Evolutionary conservation across 2,113 vertebrate species (phyloP).

Genomic region (Hydropotes inermis): DNA sequence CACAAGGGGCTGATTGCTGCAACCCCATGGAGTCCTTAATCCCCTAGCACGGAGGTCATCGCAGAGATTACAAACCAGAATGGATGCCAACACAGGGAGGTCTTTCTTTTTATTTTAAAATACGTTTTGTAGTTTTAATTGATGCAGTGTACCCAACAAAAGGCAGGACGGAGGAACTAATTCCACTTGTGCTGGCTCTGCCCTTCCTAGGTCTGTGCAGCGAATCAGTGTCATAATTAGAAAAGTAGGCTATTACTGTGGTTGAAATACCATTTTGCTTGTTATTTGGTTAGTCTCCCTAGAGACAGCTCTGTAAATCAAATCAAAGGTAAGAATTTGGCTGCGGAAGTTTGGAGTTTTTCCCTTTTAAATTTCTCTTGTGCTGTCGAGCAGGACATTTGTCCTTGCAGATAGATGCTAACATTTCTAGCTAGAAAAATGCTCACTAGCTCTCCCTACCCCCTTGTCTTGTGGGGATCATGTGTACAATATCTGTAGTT

Average conservation of each 20-base stretch:
- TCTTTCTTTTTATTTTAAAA: background rate
- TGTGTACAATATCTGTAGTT: background rate
- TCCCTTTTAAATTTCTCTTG: constrained; percentile 7
- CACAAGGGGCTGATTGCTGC: background rate
- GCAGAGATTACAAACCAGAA: background rate
- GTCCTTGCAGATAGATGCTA: background rate
- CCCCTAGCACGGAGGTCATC: background rate
- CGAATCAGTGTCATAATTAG: constrained; percentile 36
- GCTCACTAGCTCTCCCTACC: background rate
- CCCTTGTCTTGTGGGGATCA: background rate
- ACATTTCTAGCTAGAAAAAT: constrained; percentile 5
- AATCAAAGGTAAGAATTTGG: background rate
- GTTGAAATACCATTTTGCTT: background rate
- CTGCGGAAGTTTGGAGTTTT: background rate
- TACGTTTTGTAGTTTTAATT: background rate
- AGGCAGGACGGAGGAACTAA: background rate
- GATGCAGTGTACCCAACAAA: background rate
- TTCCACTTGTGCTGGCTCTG: constrained; percentile 4
- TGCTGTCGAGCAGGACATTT: background rate
- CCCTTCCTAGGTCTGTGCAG: background rate
- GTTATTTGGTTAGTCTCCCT: constrained; percentile 10
- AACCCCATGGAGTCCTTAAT: background rate
- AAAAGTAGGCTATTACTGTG: constrained; percentile 2
- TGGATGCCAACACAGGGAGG: background rate
- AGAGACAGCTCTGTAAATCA: background rate